These are phyloP conservation scores for Microplitis deprimator DNA, from an alignment of 2,888 invertebrate genomes.

Conservation along the genomic window DNA sequence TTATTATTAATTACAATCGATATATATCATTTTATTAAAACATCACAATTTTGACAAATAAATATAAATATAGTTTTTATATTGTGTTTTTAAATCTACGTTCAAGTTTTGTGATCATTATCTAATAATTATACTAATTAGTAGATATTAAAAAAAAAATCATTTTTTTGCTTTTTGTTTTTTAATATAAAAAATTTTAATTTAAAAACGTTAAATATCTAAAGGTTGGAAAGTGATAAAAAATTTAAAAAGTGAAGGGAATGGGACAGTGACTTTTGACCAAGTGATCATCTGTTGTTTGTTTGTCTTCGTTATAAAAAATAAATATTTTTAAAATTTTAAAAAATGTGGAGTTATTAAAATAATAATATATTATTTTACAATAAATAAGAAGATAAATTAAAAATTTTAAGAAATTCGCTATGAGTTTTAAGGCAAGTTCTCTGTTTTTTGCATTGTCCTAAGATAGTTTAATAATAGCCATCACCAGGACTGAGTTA, in stretches of 20 bases:
- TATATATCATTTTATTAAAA: no score
- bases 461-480: conserved; percentile 67
- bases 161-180: background rate
- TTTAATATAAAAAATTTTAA: no score
- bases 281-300: background rate
- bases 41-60: no score
- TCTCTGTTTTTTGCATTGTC: conserved; percentile 50
- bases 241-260: background rate
- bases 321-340: background rate
- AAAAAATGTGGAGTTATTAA: background rate
- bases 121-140: background rate
- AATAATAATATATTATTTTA: background rate
- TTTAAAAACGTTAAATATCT: background rate
- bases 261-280: background rate
- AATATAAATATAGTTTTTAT: background rate
- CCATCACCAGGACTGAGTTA: conserved; percentile 56
- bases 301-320: background rate
- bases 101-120: background rate
- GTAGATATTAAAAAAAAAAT: background rate
- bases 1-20: background rate
- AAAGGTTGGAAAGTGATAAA: background rate
- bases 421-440: conserved; percentile 54
- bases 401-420: conserved; percentile 21
- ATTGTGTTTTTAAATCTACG: background rate
- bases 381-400: background rate